phyloP scores from a whole-genome alignment of 2,888 invertebrate species.

The Sphecodes monilicornis region DNA sequence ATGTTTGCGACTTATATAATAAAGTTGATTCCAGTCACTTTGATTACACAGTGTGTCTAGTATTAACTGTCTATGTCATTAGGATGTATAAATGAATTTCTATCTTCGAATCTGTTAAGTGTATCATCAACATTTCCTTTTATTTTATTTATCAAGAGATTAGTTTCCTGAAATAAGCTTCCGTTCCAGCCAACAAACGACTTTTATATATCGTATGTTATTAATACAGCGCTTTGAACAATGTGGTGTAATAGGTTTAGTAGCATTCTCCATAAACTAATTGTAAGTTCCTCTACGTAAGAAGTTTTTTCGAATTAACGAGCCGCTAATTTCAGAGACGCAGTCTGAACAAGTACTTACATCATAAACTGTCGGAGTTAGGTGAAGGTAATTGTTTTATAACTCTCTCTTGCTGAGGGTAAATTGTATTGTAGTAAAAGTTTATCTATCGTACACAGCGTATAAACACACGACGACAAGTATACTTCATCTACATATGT shows the following conservation, averaged over 20 bases:
- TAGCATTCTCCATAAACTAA: background rate
- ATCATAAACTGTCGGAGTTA: background rate
- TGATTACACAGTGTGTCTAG: too few relatives aligned
- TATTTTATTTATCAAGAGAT: too few relatives aligned
- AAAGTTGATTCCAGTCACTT: too few relatives aligned
- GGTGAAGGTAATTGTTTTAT: background rate
- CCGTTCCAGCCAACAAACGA: background rate
- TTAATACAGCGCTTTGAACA: background rate
- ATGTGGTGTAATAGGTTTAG: background rate
- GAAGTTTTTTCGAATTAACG: slow-evolving; percentile 1
- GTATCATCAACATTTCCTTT: too few relatives aligned
- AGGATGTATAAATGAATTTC: too few relatives aligned
- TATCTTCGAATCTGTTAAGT: too few relatives aligned
- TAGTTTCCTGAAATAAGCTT: background rate
- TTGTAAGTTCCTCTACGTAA: background rate
- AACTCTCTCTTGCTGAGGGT: background rate
- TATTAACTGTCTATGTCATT: too few relatives aligned
- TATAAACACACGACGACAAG: background rate
- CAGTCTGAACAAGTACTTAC: background rate
- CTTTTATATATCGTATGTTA: background rate
- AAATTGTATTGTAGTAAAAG: background rate
- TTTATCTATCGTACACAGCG: background rate
- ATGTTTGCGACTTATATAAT: too few relatives aligned
- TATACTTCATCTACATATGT: background rate
- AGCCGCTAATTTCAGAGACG: background rate